phyloP scores from a whole-genome alignment of 2,113 vertebrate species.

The Sitta europaea region DNA sequence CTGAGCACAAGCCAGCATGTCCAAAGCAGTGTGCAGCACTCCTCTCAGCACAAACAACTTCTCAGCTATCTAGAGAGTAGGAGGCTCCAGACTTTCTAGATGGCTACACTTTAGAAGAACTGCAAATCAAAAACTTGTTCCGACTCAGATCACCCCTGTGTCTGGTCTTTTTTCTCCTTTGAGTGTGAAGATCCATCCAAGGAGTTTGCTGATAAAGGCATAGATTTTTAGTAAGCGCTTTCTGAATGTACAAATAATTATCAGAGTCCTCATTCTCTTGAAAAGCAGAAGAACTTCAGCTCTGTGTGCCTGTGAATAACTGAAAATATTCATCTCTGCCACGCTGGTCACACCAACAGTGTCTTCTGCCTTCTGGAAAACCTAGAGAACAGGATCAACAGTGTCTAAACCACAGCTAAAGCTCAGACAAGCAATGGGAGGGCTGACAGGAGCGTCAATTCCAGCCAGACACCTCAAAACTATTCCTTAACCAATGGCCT shows the following conservation, averaged over 20 bases:
- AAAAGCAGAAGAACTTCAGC: not conserved
- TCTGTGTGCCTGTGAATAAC: not conserved
- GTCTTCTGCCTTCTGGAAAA: not conserved
- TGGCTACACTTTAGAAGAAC: not conserved
- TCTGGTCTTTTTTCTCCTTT: not conserved
- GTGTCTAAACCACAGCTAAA: not conserved
- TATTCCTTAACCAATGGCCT: not conserved
- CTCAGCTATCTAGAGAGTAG: not conserved
- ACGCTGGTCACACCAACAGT: not conserved
- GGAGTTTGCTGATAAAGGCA: not conserved
- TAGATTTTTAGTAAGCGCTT: not conserved
- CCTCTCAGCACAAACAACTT: not conserved
- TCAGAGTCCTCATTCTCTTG: not conserved
- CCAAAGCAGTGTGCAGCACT: accelerated
- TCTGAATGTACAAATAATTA: not conserved
- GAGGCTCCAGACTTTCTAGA: not conserved
- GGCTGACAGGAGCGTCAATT: not conserved
- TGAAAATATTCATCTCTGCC: not conserved
- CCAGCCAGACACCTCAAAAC: not conserved
- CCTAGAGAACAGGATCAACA: not conserved
- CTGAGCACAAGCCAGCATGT: not conserved
- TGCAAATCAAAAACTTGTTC: not conserved
- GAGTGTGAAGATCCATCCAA: not conserved
- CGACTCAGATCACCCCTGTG: accelerated
- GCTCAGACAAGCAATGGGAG: not conserved